Base-by-base conservation (phyloP, 2,113 vertebrate genomes). In the Steatornis caripensis region DNA sequence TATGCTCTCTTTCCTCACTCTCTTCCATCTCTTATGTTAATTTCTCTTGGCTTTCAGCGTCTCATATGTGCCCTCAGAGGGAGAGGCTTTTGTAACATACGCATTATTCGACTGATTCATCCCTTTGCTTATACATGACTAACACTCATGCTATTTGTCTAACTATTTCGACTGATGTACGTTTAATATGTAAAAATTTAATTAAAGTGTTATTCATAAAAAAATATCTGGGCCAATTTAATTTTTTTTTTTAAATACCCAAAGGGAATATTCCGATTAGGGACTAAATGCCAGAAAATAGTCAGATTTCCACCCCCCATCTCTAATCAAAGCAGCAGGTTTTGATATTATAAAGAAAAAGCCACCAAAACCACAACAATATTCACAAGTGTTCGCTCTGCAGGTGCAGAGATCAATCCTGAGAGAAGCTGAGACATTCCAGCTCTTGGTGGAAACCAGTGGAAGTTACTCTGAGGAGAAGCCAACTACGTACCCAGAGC, bases 191-290 rank as follows among this genome's bases (percentile, higher is more conserved):
- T 90, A 96, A 95, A 96, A 97, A 83, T 66, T 95, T 97, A 97
- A 97, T 96, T 97, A 96, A 97, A 97, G 87, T 54, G 12, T 95
- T 97, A 85, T 97, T 96, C 89, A 95, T 96, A 89, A 95, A 93
- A 97, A 94, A 94, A 84, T 16, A 95, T 90, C 95, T 95, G 87
- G 87, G 92, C 87, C 96, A 96, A 89, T 89, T 94, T 94, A 75
- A 43, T 94, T 3, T 76, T 87, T 90, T 79, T 77, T 80, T 88
- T 53, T 11, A 88, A 96, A 97, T 69, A 95, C 90, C 97, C 93
- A 34, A 65, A 80, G 95, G 95, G 78, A 46, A 54, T 90, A 95
- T 97, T 95, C 83, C 94, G 96, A 94, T 96, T 95, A 97, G 78
- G 68, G 46, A 79, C n/a, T 81, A 91, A 94, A 82, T 87, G 91